Base-by-base conservation (phyloP, 2,888 invertebrate genomes). In the Loripinus fragilis region DNA sequence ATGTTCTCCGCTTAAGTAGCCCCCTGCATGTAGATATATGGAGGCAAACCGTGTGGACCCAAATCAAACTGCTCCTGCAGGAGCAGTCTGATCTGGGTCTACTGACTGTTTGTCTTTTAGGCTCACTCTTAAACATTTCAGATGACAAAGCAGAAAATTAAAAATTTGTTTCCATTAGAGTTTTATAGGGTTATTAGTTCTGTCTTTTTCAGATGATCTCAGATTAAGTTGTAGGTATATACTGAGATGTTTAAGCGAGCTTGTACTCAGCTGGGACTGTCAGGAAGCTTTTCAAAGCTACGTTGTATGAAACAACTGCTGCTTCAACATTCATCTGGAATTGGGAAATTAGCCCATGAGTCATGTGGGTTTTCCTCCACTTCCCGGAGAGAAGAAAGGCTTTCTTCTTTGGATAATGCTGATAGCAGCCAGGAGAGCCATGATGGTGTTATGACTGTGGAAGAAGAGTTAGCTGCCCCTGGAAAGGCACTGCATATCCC, bases 401-500 rank as follows among this genome's bases (percentile, higher is more conserved):
- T 8, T 38, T 2, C 33, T 33, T 20, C 33, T 30, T 60, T 17
- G 7, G 60, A 60, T 20, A 55, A 28, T 12, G 17, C 7, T 28
- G 10, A 55, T 8, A 55, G 55, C 8, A 28, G 25, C 8, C 2
- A 55, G 3, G 25, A 17, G 28, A 55, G n/a, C 28, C 3, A 23
- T 17, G 23, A 48, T n/a, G 48, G 3, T 48, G 10, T 10, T 48
- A 3, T 52, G 23, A 15, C 3, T n/a, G 10, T 23, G 45, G 45
- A 45, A 45, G 17, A 20, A 25, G 25, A 52, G 52, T 23, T n/a
- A 5, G 17, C 5, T 35, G 12, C 10, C 2, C 25, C 38, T 28
- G 33, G 28, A 1, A 60, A 71, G 25, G 64, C 35, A 8, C 55
- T 68, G 5, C 90, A 91, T 75, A 76, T 87, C 41, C 90, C 91